Base-by-base conservation (phyloP, 1,140 invertebrate species). In the Eriosoma lanigerum region DNA sequence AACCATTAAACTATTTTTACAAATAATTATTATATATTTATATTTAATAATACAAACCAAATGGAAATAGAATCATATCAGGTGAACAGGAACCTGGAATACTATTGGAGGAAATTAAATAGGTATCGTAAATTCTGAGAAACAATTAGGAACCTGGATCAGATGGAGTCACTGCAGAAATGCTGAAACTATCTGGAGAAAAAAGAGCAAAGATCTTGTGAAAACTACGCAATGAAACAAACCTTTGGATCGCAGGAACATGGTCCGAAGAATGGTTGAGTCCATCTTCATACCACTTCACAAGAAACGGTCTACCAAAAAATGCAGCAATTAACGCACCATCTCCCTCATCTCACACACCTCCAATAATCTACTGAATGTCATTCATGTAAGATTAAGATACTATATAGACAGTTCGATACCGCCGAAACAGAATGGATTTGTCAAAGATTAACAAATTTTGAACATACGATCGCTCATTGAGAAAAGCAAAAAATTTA, bases 291-390 rank as follows among this genome's bases (percentile, higher is more conserved):
- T 52, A 9, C 83, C 83, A 21, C 62, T 85, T 13, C 81, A 83
- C 54, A 84, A 84, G 73, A 85, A 85, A 82, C 82, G 84, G n/a
- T 81, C 82, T 32, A 82, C 81, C 60, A 29, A 64, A 15, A 50
- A 83, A 21, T 82, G 75, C 10, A 84, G 84, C 15, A 84, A 85
- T 68, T 85, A 84, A 54, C 82, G 84, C 54, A 83, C 83, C 13
- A 83, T 84, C 26, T 81, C 82, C 5, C 60, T 83, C 6, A 54
- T 83, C 0, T 68, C 12, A 66, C 54, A 66, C 3, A 26, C 73
- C 44, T 46, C 44, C 4, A 46, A 46, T 6, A 12, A 12, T 46
- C 44, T 46, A 46, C 44, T 46, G 44, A 46, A 46, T 46, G 44
- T 46, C 44, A 46, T 46, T 12, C 44, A 46, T 46, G 44, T 12